Evolutionary conservation across 2,797 vertebrate species (phyloP), one percentile per base, ranked within the genome.

Genomic region (Echeneis naucrates): DNA sequence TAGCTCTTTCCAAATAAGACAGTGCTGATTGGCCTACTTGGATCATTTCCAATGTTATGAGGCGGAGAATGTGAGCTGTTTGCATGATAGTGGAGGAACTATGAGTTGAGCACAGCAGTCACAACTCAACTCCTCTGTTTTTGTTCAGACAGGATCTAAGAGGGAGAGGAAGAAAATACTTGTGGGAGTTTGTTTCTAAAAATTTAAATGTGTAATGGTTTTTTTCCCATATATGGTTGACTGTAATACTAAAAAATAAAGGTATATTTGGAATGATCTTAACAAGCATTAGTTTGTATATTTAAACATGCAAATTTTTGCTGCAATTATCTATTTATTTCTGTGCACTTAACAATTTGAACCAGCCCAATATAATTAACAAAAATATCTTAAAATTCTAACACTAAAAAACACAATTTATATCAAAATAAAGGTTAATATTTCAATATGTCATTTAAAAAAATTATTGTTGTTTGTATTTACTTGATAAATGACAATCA

Each of bases 11-110:
- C 57, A 84, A 79, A 86, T 83, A 78, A 86, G 82, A 85, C 82
- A 50, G 45, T 77, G 72, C 75, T 85, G 94, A 91, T 86, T 91
- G 91, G 87, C 58, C 94, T 89, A 91, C 80, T 92, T 93, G 92
- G 90, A 87, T 56, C 73, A 37, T 6, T 0, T 83, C 89, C 91
- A 92, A 68, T 82, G 73, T 90, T 90, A 79, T 86, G 76, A 80
- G 74, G 71, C 23, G 23, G 72, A 60, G 75, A 85, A 83, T 84
- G 73, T 82, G 82, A 87, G 74, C 83, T 84, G 80, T 85, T 83
- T 89, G 82, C 75, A 81, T 90, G 85, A 82, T 75, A 75, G 77
- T 64, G 64, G n/a, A 75, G 63, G n/a, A 73, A 70, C 32, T 55
- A 37, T 50, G 64, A 79, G 55, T 21, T 37, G 24, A 79, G 58